A percentile compares a stretch with the other conserved stretches of the same genome.
Evolutionary conservation across 1,140 invertebrate genomes (phyloP).

Genomic region (Babylonia areolata): DNA sequence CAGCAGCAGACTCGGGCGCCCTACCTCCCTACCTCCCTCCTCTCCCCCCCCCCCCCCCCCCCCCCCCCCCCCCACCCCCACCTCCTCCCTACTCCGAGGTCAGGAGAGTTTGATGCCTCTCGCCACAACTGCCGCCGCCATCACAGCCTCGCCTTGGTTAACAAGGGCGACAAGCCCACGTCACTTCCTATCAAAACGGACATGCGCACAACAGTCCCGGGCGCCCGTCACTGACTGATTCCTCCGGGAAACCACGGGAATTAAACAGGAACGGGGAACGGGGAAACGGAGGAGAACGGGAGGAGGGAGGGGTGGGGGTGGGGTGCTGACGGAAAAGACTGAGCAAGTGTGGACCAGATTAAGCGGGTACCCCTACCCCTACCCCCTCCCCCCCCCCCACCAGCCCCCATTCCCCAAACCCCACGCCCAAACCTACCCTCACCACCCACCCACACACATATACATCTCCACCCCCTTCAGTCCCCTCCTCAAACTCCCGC

Average conservation of each 20-base stretch:
- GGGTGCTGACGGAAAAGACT: neutral
- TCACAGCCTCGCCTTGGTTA: conserved; percentile 22
- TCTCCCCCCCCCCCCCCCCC: no score
- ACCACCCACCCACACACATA: no score
- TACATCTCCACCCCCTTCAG: no score
- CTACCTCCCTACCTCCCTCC: no score
- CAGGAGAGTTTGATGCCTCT: conserved; percentile 23
- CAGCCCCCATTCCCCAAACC: no score
- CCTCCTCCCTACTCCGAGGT: neutral
- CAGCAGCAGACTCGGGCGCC: no score
- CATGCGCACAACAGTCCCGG: conserved; percentile 17
- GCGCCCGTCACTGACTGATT: no score
- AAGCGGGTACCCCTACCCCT: neutral
- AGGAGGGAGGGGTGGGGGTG: neutral
- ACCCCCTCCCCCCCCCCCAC: neutral
- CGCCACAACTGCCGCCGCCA: neutral
- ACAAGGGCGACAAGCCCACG: conserved; percentile 26
- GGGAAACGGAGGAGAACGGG: neutral
- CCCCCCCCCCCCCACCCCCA: no score
- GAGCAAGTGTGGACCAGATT: conserved; percentile 15
- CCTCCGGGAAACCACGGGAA: no score
- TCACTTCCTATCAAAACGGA: conserved; percentile 32
- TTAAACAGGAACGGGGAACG: neutral
- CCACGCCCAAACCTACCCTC: no score
- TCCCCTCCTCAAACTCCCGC: no score